phyloP scores from a whole-genome alignment of 30 jellyfish, hydroid and myxozoan genomes.

The Hydra vulgaris region DNA sequence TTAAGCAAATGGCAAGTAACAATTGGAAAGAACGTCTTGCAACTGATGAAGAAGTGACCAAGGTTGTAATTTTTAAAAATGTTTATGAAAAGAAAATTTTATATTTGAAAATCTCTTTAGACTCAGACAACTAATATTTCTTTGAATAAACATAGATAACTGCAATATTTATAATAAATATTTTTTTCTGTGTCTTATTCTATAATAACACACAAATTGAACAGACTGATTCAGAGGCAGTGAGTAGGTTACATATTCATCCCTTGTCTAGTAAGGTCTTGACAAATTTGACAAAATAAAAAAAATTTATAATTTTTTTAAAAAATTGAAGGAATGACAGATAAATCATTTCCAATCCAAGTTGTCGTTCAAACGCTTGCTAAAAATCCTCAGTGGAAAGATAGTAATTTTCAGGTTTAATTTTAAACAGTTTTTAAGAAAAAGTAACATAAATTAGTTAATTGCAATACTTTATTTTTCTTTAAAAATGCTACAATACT shows the following conservation, averaged over 20 bases:
- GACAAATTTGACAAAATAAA: neutral
- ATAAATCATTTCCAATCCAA: conserved; percentile 47
- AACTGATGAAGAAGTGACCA: conserved; percentile 88
- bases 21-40: conserved; percentile 90
- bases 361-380: conserved; percentile 66
- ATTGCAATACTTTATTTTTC: neutral
- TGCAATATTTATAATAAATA: neutral
- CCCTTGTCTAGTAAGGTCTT: neutral
- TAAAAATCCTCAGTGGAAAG: conserved; percentile 91
- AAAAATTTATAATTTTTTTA: conserved; percentile 5
- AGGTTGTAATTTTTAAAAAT: conserved; percentile 24
- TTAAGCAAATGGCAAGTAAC: conserved; percentile 55
- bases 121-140: no score
- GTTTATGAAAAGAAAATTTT: neutral
- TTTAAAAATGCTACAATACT: neutral
- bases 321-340: conserved; percentile 55
- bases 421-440: neutral
- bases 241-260: neutral
- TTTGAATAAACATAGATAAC: neutral
- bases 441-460: neutral
- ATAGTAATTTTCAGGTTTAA: conserved; percentile 63
- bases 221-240: neutral
- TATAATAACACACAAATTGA: neutral
- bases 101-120: no score
- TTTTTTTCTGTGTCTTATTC: neutral